A percentile compares a stretch with the other conserved stretches of the same genome.
phyloP scores from a whole-genome alignment of 2,797 vertebrate genomes.

The Typhlichthys eigenmanni region DNA sequence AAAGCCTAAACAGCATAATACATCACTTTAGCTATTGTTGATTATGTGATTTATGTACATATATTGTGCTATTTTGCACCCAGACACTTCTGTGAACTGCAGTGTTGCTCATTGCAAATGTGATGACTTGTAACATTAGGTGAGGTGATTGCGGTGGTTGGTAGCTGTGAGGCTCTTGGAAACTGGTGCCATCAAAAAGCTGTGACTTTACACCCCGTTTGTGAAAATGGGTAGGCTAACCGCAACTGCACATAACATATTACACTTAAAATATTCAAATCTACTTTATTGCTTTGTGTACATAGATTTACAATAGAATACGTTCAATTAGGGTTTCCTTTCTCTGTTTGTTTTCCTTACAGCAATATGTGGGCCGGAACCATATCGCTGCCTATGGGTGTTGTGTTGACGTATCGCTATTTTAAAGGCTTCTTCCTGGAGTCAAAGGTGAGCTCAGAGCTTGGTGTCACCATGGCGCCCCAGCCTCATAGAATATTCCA shows the following conservation, averaged over 20 bases:
- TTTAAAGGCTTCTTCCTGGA: slow-evolving; percentile 91
- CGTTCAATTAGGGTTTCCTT: neutral
- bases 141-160: slow-evolving; percentile 91
- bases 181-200: slow-evolving; percentile 87
- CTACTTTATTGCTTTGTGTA: neutral
- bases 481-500: neutral
- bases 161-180: slow-evolving; percentile 87
- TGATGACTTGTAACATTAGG: slow-evolving; percentile 67
- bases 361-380: slow-evolving; percentile 83
- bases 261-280: neutral
- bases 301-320: neutral
- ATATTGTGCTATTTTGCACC: no score
- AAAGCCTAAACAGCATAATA: no score
- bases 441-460: slow-evolving; percentile 84
- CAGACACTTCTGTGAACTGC: no score
- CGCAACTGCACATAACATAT: neutral
- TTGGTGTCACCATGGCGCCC: neutral
- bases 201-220: slow-evolving; percentile 74
- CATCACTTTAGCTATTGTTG: no score
- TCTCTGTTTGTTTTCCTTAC: slow-evolving; percentile 10
- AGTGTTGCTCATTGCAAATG: neutral
- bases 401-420: slow-evolving; percentile 85
- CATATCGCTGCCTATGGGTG: slow-evolving; percentile 77
- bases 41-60: no score
- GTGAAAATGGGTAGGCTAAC: slow-evolving; percentile 63